These are phyloP conservation scores for Sycophila texana DNA, from an alignment of 2,888 invertebrate species.

Conservation along the genomic window DNA sequence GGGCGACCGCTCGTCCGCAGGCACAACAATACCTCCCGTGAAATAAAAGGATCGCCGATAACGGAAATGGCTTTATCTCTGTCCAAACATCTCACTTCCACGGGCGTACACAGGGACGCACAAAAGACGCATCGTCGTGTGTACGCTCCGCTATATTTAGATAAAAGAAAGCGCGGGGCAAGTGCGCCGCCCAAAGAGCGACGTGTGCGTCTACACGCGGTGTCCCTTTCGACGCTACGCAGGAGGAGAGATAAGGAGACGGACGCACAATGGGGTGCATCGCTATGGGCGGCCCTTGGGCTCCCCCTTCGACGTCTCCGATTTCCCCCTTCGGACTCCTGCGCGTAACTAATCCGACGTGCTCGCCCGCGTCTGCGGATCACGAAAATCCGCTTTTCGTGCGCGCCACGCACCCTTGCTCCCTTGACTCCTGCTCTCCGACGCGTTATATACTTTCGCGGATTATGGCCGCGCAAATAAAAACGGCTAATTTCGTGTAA, in stretches of 20 bases:
- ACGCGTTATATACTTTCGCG: too few relatives aligned
- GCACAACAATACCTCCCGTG: too few relatives aligned
- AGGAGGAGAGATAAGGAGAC: neutral
- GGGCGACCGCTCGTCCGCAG: neutral
- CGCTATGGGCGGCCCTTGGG: slow-evolving; percentile 11
- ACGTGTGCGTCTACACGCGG: neutral
- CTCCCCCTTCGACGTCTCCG: neutral
- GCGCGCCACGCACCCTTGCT: too few relatives aligned
- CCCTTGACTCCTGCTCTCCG: too few relatives aligned
- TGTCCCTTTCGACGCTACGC: neutral
- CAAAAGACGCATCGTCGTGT: neutral
- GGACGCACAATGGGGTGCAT: neutral
- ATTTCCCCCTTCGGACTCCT: too few relatives aligned
- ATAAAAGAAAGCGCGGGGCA: slow-evolving; percentile 8
- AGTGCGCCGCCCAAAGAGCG: neutral
- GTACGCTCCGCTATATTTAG: neutral
- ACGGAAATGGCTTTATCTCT: slow-evolving; percentile 37
- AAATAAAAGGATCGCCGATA: slow-evolving; percentile 21
- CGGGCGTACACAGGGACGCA: neutral
- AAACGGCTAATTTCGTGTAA: too few relatives aligned
- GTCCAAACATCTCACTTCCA: slow-evolving; percentile 29
- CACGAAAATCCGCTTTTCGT: too few relatives aligned
- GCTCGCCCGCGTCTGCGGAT: too few relatives aligned
- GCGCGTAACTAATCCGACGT: too few relatives aligned
- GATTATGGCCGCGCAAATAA: too few relatives aligned